Evolutionary conservation across 2,888 invertebrate genomes (phyloP), one percentile per base, ranked within the genome.

Genomic region (Notodonta dromedarius): DNA sequence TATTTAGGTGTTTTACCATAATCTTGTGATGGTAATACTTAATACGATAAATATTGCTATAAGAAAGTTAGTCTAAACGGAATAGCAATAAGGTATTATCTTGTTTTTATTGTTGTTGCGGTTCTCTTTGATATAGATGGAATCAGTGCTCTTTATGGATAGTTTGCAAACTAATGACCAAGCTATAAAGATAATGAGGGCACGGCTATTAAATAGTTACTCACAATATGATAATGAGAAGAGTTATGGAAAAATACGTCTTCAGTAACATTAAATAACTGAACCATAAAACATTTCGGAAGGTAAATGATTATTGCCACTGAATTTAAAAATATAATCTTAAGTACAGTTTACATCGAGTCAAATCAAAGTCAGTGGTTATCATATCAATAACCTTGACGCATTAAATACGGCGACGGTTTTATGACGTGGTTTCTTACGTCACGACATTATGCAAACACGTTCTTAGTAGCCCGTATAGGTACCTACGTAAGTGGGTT

Each of bases 361-460:
- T 83, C 80, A 80, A 83, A 84, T 83, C 83, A 85, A 84, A 83
- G 82, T 85, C 82, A 77, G 67, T 69, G 61, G 70, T 79, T 85
- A 83, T 83, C 80, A 68, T 70, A 66, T 66, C 64, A 60, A 63
- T 65, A 71, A 77, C 79, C 76, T 80, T 80, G 78, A 70, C 71
- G 65, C 59, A 63, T 59, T 63, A 62, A 66, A 66, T 64, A 68
- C 61, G 24, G 24, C 24, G 69, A 65, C 62, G 62, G 57, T 67
- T 66, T 71, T 64, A 66, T 77, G 75, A 76, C 71, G 74, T 73
- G 63, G 58, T 63, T 63, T 70, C 73, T 77, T 71, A 73, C 73
- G 77, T 77, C 78, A 75, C 40, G 51, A 35, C 54, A 62, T 66
- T 69, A 67, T 70, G 62, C 63, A 67, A 74, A 77, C 61, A 53